These are phyloP conservation scores for Phoxinus dragarum DNA, from an alignment of 2,797 vertebrate genomes.

Conservation along the genomic window DNA sequence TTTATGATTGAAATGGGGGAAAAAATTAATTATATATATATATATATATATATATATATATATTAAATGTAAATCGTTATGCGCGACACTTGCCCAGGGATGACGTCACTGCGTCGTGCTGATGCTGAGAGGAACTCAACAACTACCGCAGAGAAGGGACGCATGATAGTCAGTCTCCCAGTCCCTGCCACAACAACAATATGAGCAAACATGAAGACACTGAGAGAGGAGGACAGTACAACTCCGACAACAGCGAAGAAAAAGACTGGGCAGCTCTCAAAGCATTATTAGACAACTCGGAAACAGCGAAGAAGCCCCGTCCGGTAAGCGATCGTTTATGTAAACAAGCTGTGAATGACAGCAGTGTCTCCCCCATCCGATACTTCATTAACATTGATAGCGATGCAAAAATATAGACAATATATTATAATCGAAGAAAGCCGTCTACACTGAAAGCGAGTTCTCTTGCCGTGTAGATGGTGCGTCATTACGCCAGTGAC, in stretches of 20 bases:
- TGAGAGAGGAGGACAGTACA: neutral
- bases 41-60: too few relatives aligned
- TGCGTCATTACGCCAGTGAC: neutral
- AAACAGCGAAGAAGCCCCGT: constrained; percentile 72
- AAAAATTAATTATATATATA: too few relatives aligned
- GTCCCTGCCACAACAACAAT: neutral
- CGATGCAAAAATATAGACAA: neutral
- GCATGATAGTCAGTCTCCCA: neutral
- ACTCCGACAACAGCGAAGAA: constrained; percentile 55
- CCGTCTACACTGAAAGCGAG: neutral
- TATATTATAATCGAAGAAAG: neutral
- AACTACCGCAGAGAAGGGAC: too few relatives aligned
- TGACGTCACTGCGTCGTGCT: constrained; percentile 10
- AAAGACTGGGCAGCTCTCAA: constrained; percentile 76
- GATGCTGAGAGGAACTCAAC: constrained; percentile 23
- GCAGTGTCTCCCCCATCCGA: neutral
- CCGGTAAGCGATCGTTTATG: constrained; percentile 70
- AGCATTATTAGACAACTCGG: constrained; percentile 72
- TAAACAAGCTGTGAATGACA: neutral
- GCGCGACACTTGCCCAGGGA: neutral
- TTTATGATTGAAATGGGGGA: neutral
- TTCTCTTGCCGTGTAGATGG: neutral
- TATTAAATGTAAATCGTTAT: neutral
- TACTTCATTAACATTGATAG: neutral
- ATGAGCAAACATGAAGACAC: constrained; percentile 60